Conservation (phyloP, 2,797 vertebrate species). For the Mus spretus region DNA sequence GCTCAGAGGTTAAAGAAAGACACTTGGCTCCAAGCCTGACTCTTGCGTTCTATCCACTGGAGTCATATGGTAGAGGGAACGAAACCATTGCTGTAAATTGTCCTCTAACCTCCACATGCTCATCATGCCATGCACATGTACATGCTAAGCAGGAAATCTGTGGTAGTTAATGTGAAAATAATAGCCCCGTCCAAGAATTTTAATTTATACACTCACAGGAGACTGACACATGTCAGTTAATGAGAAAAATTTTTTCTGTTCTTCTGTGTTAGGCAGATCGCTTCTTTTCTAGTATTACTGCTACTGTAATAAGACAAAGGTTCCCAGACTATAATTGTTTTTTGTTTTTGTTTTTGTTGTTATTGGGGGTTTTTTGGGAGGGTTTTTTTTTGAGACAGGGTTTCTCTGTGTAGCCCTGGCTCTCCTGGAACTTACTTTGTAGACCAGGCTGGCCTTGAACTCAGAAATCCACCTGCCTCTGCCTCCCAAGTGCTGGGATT, state of each 20-base stretch:
- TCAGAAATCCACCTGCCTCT: no score
- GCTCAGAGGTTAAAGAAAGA: background rate
- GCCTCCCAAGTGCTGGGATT: no score
- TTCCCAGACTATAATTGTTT: background rate
- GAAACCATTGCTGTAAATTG: background rate
- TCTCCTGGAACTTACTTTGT: no score
- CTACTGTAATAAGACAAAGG: background rate
- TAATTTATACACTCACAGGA: constrained; percentile 16
- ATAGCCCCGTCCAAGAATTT: background rate
- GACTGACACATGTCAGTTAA: background rate
- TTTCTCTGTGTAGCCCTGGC: no score
- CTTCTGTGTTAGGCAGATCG: background rate
- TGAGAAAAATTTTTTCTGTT: background rate
- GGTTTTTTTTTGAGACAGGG: no score
- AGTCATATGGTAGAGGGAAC: background rate
- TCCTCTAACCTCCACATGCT: background rate
- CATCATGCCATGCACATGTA: background rate
- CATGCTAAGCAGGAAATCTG: background rate
- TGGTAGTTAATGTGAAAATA: background rate
- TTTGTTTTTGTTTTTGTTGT: background rate
- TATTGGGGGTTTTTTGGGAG: no score
- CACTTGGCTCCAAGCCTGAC: background rate
- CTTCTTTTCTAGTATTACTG: background rate
- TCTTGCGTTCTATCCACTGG: background rate
- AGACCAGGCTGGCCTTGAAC: no score